Evolutionary conservation across 1,140 invertebrate genomes (phyloP).

Genomic region (Formica exsecta): DNA sequence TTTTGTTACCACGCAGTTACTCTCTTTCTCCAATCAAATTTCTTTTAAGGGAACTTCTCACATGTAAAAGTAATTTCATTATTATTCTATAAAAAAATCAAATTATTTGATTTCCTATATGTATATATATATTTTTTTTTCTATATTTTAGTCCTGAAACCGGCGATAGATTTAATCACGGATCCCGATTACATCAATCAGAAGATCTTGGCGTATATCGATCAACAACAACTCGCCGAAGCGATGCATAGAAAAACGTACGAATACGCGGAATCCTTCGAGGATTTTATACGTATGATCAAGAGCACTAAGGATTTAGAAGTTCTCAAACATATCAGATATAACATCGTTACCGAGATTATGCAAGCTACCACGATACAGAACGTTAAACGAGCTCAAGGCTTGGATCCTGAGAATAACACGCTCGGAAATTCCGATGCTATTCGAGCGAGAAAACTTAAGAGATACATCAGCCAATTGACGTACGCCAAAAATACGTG

Average conservation of each 20-base stretch:
- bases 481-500: slow-evolving; percentile 94
- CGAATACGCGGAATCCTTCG: slow-evolving; percentile 95
- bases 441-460: slow-evolving; percentile 90
- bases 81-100: background rate
- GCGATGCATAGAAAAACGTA: slow-evolving; percentile 94
- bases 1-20: slow-evolving; percentile 93
- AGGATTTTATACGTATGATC: slow-evolving; percentile 95
- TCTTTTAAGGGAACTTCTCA: slow-evolving; percentile 93
- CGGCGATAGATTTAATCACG: slow-evolving; percentile 93
- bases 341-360: slow-evolving; percentile 95
- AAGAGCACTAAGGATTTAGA: slow-evolving; percentile 93
- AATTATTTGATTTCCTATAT: background rate
- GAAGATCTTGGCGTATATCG: slow-evolving; percentile 93
- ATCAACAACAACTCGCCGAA: slow-evolving; percentile 91
- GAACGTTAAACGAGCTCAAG: slow-evolving; percentile 94
- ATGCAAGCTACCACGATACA: slow-evolving; percentile 97
- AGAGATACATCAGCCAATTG: slow-evolving; percentile 93
- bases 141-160: slow-evolving; percentile 90
- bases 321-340: slow-evolving; percentile 94
- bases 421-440: slow-evolving; percentile 89
- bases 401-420: slow-evolving; percentile 91
- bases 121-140: background rate
- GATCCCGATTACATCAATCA: slow-evolving; percentile 97
- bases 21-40: slow-evolving; percentile 91
- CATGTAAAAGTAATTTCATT: slow-evolving; percentile 91